phyloP scores from a whole-genome alignment of 2,888 invertebrate species.

The Dioctria linearis region DNA sequence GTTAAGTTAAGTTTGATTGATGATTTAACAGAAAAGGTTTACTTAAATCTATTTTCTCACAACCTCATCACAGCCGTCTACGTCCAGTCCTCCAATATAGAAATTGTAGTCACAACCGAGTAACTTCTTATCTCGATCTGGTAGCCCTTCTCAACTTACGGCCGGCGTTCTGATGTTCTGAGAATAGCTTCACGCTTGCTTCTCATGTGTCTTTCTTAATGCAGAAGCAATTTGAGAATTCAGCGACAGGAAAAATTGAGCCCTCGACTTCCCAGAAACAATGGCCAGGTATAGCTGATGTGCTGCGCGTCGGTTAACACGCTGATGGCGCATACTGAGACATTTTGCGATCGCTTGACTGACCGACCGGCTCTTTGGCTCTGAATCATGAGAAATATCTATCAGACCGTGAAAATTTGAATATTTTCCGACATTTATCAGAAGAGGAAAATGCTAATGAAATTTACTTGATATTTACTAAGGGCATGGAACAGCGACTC shows the following conservation, averaged over 20 bases:
- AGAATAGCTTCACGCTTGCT: conserved; percentile 25
- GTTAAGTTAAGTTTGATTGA: too few relatives aligned
- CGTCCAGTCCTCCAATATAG: too few relatives aligned
- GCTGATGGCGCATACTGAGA: conserved; percentile 30
- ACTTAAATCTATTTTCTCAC: too few relatives aligned
- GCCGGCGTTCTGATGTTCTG: not conserved
- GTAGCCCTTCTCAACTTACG: conserved; percentile 34
- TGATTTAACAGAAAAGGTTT: too few relatives aligned
- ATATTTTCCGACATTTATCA: conserved; percentile 26
- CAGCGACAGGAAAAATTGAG: conserved; percentile 35
- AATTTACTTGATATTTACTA: not conserved
- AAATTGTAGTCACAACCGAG: not conserved
- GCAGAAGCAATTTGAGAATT: conserved; percentile 38
- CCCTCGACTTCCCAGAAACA: conserved; percentile 14
- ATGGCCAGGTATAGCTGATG: conserved; percentile 15
- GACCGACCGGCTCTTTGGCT: conserved; percentile 16
- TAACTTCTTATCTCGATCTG: conserved; percentile 31
- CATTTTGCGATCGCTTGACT: conserved; percentile 29
- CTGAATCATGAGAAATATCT: conserved; percentile 40
- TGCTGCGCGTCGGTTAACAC: conserved; percentile 34
- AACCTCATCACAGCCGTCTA: too few relatives aligned
- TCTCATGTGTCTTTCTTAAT: conserved; percentile 16
- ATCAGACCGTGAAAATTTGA: conserved; percentile 42
- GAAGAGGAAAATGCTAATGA: not conserved
- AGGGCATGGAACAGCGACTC: not conserved